Base-by-base conservation (phyloP, 1,140 invertebrate species). In the Ceratina australensis region DNA sequence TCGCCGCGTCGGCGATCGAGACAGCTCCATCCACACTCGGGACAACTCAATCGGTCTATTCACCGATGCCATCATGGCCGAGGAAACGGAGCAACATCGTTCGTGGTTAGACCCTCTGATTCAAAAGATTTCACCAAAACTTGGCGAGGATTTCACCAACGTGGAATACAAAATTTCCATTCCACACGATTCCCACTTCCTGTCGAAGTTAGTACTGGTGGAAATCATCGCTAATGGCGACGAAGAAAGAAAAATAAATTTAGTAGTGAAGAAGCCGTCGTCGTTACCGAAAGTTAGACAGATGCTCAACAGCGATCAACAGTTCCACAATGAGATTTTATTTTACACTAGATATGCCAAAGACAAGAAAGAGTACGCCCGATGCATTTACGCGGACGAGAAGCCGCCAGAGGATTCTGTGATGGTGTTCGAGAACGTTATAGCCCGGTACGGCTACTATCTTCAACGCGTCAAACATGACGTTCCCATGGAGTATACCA, bases 241-340 rank as follows among this genome's bases (percentile, higher is more conserved):
- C 0, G 7, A 50, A 16, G 63, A 15, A 18, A 49, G n/a, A 0
- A 59, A 0, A 0, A 12, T 80, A 0, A 20, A 26, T 13, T 0
- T 87, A 0, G 81, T 83, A 1, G 20, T 86, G 0, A 87, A 89
- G 52, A 78, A 16, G 24, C 79, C 79, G 13, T 0, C 73, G 3
- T 12, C 13, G 7, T 3, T 0, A 0, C n/a, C 26, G 0, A 0
- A 0, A 0, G 0, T 60, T 0, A 26, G 57, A 28, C 8, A 47
- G 0, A 0, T 72, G 0, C 2, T 72, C 15, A 47, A 42, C 26
- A 2, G 4, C 8, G 1, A n/a, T 74, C 1, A 26, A n/a, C 76
- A 87, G 10, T 89, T 91, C 26, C 63, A 87, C 57, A 91, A 90
- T 54, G 89, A 91, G 66, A 89, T 89, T 12, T 3, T 89, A 1